Base-by-base conservation (phyloP, 2,113 vertebrate genomes). In the Strix uralensis region DNA sequence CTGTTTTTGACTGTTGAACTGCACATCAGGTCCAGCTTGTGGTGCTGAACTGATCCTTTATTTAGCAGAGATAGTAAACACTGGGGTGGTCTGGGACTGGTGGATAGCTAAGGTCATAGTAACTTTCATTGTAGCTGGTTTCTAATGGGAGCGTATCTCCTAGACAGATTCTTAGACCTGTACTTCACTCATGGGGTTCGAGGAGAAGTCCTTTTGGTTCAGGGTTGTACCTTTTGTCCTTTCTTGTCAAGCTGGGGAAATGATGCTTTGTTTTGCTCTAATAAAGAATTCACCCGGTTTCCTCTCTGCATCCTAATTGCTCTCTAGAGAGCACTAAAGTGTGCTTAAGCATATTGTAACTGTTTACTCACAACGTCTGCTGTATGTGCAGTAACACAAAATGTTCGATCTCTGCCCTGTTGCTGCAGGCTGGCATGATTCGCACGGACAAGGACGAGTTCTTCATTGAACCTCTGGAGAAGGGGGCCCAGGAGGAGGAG, bases 381-480 rank as follows among this genome's bases (percentile, higher is more conserved):
- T 86, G 67, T 6, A 38, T 10, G 93, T 86, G 93, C 87, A 72
- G 87, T 95, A 97, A 93, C 79, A 66, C 95, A 30, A 94, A 89
- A 47, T 38, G 63, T 95, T 91, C 94, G 3, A 29, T 95, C 95
- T 98, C 95, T 97, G 90, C 86, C 92, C 91, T 97, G 81, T 97
- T 12, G 55, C 95, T 97, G 75, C 98, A 99, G 99, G 99, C 99
- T 82, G 99, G 99, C 52, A 98, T 99, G 98, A 99, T 99, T 96
- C 98, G 98, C 89, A 99, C 99, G 34, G 99, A 99, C 94, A 97
- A 99, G 96, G 99, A 99, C 78, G 99, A 99, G 97, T 99, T 99
- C 98, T 99, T 99, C 97, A 99, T 99, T 14, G 99, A 99, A 92
- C 99, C 99, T 4, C 94, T 99, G 97, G 98, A 99, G 96, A 98